A percentile compares a stretch with the other conserved stretches of the same genome.
phyloP scores from a whole-genome alignment of 1,140 invertebrate genomes.

The Drosophila cardini region DNA sequence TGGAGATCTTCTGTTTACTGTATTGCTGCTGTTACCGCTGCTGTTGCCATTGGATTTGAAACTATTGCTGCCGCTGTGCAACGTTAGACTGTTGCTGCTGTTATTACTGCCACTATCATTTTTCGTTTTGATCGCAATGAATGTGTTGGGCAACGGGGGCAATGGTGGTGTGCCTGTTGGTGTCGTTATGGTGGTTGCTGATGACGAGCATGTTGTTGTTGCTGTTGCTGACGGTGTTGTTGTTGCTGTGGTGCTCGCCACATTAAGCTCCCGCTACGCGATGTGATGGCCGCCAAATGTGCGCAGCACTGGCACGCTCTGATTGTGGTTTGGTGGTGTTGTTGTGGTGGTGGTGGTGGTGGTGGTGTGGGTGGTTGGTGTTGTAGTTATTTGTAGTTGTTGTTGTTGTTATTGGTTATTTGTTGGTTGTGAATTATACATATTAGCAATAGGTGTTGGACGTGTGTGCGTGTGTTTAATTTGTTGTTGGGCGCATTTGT shows the following conservation, averaged over 20 bases:
- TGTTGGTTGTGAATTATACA: conserved; percentile 26
- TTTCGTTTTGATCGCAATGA: conserved; percentile 80
- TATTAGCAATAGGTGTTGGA: conserved; percentile 33
- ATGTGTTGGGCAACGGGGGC: conserved; percentile 78
- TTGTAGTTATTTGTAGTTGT: conserved; percentile 48
- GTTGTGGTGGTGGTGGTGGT: conserved; percentile 46
- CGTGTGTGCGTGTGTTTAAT: conserved; percentile 42
- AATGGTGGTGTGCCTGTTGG: conserved; percentile 76
- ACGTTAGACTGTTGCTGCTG: conserved; percentile 64
- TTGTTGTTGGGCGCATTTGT: conserved; percentile 49
- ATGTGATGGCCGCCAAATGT: conserved; percentile 85
- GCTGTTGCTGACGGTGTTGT: conserved; percentile 37
- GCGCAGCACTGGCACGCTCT: conserved; percentile 84
- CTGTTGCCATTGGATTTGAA: conserved; percentile 70
- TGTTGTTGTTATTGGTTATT: conserved; percentile 27
- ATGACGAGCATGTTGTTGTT: conserved; percentile 58
- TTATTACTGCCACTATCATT: conserved; percentile 58
- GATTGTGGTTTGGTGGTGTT: conserved; percentile 58
- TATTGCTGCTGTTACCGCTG: conserved; percentile 55
- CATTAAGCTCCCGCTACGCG: conserved; percentile 84
- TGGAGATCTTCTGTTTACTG: conserved; percentile 60
- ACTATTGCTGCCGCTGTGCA: conserved; percentile 74
- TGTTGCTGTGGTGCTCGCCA: conserved; percentile 58
- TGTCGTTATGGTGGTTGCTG: conserved; percentile 64
- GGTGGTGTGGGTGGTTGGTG: conserved; percentile 32